A percentile compares a stretch with the other conserved stretches of the same genome.
Conservation (phyloP, 1,140 invertebrate species). For the Meteorus sp. region DNA sequence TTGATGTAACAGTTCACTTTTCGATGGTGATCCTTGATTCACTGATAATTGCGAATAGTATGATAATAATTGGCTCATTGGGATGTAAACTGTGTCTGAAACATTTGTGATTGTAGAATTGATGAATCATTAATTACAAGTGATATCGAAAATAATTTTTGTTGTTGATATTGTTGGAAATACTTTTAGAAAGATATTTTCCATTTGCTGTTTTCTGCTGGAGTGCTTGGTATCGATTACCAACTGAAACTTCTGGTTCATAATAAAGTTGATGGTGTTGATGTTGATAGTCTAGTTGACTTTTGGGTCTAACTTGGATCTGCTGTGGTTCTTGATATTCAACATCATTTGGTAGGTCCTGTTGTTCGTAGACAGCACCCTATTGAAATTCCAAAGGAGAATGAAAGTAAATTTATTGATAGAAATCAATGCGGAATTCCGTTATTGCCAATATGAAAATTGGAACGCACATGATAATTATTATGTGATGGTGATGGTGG, state of each 20-base stretch:
- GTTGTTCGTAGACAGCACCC: not conserved
- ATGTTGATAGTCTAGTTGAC: slow-evolving; percentile 30
- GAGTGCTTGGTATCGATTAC: slow-evolving; percentile 44
- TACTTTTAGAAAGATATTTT: slow-evolving; percentile 36
- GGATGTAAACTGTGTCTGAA: slow-evolving; percentile 44
- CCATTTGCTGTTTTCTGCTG: slow-evolving; percentile 43
- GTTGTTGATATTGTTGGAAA: slow-evolving; percentile 37
- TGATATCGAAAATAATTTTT: slow-evolving; percentile 15
- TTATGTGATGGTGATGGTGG: not conserved
- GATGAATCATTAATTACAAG: slow-evolving; percentile 1
- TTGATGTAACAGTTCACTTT: slow-evolving; percentile 36
- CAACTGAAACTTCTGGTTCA: slow-evolving; percentile 40
- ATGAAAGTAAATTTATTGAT: not conserved
- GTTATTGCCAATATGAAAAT: too few species aligned
- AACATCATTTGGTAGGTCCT: slow-evolving; percentile 23
- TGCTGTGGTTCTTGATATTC: slow-evolving; percentile 27
- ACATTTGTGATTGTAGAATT: not conserved
- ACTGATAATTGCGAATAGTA: slow-evolving; percentile 41
- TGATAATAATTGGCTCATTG: slow-evolving; percentile 41
- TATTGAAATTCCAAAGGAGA: too few species aligned
- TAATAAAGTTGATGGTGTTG: slow-evolving; percentile 41
- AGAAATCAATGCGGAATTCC: not conserved
- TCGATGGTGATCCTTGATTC: slow-evolving; percentile 10
- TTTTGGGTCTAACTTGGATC: slow-evolving; percentile 24
- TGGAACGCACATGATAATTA: slow-evolving; percentile 3